Base-by-base conservation (phyloP, 2,888 invertebrate genomes). In the Caenorhabditis angaria region DNA sequence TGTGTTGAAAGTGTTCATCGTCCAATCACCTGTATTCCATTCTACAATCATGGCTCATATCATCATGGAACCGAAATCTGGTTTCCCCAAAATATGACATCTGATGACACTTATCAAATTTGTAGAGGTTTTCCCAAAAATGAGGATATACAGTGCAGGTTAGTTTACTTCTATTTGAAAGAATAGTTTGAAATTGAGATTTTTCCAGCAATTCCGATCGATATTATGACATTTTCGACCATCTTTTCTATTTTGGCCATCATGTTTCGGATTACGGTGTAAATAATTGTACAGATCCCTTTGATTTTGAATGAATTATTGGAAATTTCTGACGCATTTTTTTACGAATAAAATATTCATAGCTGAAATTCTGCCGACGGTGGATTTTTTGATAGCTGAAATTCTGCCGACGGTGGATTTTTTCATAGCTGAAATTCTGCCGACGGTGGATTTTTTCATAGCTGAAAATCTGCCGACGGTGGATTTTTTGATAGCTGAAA, bases 61-160 rank as follows among this genome's bases (percentile, higher is more conserved):
- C 86, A 86, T 73, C 86, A 86, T 60, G 85, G 85, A 35, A 82
- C 80, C 18, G 86, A 82, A 71, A 77, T 86, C 14, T 86, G 86
- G 86, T 86, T 80, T 56, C 81, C 82, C 2, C 67, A 57, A 12
- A 75, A 78, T 20, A 86, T 86, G 85, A 75, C 70, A 25, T 48
- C 57, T 22, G 61, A 41, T n/a, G 71, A 75, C 53, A 12, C 73
- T 10, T 85, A 76, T 59, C 58, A 65, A 47, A 65, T 83, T 22
- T 86, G 85, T 71, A 73, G 62, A n/a, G 84, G 85, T 8, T 14
- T 3, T 22, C 86, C 86, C 0, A 25, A 77, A 22, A 83, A 84
- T 61, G 86, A 86, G 54, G 86, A 86, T 72, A 63, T 77, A 14
- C 27, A 22, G 28, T 86, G 85, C 82, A 82, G 83, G 83, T 82